Evolutionary conservation across 2,113 vertebrate genomes (phyloP).

Genomic region (Anhinga anhinga): DNA sequence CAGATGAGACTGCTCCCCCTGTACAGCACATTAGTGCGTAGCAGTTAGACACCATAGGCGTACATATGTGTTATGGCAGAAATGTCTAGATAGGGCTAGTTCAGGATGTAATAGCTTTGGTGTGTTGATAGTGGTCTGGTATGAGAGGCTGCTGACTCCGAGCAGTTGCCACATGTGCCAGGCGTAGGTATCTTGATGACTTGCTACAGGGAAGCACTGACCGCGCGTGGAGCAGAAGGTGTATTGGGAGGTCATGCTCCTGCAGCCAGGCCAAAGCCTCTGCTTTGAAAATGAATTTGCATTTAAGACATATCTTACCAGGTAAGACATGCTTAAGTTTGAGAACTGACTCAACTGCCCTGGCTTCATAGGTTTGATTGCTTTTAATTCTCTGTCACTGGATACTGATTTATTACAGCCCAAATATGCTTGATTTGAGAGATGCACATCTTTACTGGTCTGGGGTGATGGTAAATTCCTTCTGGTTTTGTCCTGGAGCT

Average conservation of each 20-base stretch:
- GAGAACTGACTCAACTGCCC: background rate
- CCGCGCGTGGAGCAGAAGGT: background rate
- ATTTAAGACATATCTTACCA: background rate
- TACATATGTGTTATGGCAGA: too few species aligned
- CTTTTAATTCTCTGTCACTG: background rate
- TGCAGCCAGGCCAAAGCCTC: background rate
- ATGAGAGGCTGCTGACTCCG: background rate
- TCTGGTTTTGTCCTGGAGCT: background rate
- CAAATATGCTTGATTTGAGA: background rate
- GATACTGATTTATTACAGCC: background rate
- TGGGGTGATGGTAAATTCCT: background rate
- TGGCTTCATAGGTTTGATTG: background rate
- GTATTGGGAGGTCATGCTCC: background rate
- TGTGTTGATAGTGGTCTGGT: background rate
- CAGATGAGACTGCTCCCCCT: background rate
- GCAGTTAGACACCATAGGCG: accelerated
- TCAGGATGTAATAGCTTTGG: background rate
- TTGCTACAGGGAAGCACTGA: background rate
- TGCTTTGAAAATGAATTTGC: background rate
- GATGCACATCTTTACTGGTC: background rate
- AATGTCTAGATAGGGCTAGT: too few species aligned
- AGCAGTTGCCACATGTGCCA: too few species aligned
- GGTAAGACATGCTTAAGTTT: background rate
- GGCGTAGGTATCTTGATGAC: too few species aligned
- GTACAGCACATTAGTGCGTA: accelerated